phyloP scores from a whole-genome alignment of 1,140 invertebrate genomes.

The Macrobrachium rosenbergii region DNA sequence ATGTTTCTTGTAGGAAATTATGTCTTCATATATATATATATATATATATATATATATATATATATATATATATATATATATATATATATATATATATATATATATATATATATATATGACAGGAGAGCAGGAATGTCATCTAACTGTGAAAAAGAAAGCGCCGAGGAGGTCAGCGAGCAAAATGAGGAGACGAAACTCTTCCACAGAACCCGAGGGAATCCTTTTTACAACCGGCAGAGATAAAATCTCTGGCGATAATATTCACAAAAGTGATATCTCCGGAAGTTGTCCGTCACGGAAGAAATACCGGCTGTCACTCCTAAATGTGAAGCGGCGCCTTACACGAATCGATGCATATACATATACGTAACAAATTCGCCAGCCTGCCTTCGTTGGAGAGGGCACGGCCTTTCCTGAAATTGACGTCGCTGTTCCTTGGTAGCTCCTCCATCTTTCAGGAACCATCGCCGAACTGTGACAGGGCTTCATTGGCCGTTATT shows the following conservation, averaged over 20 bases:
- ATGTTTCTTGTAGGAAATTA: too few species aligned
- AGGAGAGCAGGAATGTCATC: background rate
- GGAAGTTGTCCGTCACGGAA: too few species aligned
- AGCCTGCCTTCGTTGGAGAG: too few species aligned
- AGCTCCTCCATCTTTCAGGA: background rate
- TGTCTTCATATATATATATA: conserved; percentile 8
- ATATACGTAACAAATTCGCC: too few species aligned
- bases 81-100: conserved; percentile 3
- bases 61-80: background rate
- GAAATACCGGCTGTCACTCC: too few species aligned
- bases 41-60: conserved; percentile 21
- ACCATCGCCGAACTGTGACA: too few species aligned
- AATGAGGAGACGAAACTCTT: background rate
- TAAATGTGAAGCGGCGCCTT: too few species aligned
- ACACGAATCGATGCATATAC: too few species aligned
- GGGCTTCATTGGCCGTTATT: too few species aligned
- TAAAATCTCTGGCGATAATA: too few species aligned
- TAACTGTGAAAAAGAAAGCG: background rate
- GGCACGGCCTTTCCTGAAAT: background rate
- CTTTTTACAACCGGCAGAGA: background rate
- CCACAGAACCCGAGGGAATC: background rate
- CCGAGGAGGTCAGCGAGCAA: background rate
- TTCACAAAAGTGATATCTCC: too few species aligned
- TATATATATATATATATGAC: background rate
- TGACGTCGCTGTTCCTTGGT: background rate